Evolutionary conservation across 30 jellyfish, hydroid and myxozoan species (phyloP).

Genomic region (Sanderia malayensis): DNA sequence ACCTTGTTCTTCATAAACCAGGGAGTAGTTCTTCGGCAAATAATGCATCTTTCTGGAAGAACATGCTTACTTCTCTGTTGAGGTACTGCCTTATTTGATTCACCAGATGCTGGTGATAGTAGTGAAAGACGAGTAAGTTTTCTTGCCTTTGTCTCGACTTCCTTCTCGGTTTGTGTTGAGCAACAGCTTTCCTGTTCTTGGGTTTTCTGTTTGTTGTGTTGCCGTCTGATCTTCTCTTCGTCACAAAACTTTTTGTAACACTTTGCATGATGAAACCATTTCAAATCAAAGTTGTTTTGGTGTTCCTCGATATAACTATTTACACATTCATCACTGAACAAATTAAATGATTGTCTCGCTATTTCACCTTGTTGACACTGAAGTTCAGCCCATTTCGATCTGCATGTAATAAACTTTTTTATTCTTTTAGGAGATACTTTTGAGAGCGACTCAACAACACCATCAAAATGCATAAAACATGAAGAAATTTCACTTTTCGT

Average conservation of each 20-base stretch:
- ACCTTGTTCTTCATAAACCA: slow-evolving; percentile 5
- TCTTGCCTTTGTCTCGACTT: too few relatives aligned
- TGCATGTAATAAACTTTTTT: background rate
- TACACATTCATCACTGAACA: background rate
- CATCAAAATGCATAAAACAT: slow-evolving; percentile 26
- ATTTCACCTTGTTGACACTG: background rate
- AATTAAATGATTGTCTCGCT: background rate
- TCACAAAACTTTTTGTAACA: background rate
- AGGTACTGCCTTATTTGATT: background rate
- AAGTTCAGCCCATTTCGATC: background rate
- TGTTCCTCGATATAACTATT: background rate
- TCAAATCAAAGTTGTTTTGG: background rate
- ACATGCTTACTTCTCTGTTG: slow-evolving; percentile 15
- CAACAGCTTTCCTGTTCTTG: too few relatives aligned
- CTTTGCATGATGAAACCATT: background rate
- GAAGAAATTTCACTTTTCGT: slow-evolving; percentile 1
- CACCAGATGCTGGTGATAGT: background rate
- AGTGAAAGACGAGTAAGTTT: too few relatives aligned
- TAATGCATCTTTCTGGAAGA: slow-evolving; percentile 21
- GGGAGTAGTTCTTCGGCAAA: slow-evolving; percentile 4
- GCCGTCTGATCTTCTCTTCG: background rate
- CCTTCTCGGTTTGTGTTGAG: too few relatives aligned
- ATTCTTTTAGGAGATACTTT: background rate
- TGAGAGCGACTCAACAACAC: background rate
- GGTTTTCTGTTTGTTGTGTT: background rate